These are phyloP conservation scores for Penaeus monodon DNA, from an alignment of 2,888 invertebrate genomes.

Conservation along the genomic window DNA sequence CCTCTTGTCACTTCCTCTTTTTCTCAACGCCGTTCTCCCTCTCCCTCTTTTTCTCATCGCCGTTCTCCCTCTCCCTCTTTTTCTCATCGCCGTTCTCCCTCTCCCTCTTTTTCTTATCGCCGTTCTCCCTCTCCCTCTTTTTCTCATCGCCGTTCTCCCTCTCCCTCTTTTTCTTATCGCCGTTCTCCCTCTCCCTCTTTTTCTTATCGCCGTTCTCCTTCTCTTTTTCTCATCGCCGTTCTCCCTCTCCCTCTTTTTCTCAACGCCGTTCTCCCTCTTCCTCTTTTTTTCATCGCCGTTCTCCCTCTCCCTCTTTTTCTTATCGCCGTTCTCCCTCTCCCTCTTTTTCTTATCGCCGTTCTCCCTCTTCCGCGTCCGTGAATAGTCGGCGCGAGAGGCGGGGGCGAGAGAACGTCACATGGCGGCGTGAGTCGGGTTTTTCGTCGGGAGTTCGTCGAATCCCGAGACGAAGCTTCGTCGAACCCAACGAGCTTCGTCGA, in stretches of 20 bases:
- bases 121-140: neutral
- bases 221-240: neutral
- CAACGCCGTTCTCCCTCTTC: neutral
- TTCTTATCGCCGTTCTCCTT: neutral
- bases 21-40: neutral
- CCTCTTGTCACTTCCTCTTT: too few relatives aligned
- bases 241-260: neutral
- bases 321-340: too few relatives aligned
- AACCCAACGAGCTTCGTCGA: too few relatives aligned
- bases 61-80: neutral
- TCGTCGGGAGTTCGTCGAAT: fast-evolving
- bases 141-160: neutral
- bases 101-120: too few relatives aligned
- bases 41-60: neutral
- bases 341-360: neutral
- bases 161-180: too few relatives aligned
- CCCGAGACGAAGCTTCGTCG: too few relatives aligned
- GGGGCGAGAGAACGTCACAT: too few relatives aligned
- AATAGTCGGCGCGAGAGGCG: too few relatives aligned
- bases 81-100: neutral
- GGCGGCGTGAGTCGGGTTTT: neutral
- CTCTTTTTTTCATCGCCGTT: neutral
- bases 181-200: neutral
- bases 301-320: neutral
- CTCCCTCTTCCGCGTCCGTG: neutral